Base-by-base conservation (phyloP, 2,797 vertebrate species). In the Thamnophis elegans region DNA sequence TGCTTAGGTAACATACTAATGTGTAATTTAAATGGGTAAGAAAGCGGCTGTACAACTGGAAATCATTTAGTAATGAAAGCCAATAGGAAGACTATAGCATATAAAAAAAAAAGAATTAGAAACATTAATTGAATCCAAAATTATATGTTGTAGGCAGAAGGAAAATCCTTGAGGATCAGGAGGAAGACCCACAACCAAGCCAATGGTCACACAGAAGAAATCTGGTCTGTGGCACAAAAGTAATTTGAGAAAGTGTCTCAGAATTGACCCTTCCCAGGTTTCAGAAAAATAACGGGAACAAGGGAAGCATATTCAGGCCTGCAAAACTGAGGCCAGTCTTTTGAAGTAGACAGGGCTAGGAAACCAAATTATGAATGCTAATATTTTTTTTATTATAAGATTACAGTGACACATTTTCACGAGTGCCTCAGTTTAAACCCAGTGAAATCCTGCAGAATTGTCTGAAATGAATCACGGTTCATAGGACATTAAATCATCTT, bases 1-100 rank as follows among this genome's bases (percentile, higher is more conserved):
- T 98, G 98, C 95, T 95, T 96, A 98, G 98, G 98, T 99, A 92
- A 47, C 9, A 62, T 16, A 60, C 11, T 26, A 58, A 18, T 5
- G 26, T 32, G 8, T 10, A 8, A 59, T 91, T 91, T 91, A 60
- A 53, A 62, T 25, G 51, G 28, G 9, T 62, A 18, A 91, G 28
- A 18, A 32, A 91, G 26, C 3, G 4, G 20, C 73, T 82, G 20
- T 47, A 47, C 9, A 82, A 82, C 20, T 82, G 36, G 73, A 47
- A 82, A 47, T 42, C 18, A 78, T 78, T 78, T 42, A 42, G 20
- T 82, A 82, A 82, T 82, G 3, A 82, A 82, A 82, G 9, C n/a
- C 7, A 62, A 14, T 22, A 12, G 58, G 58, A 25, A 8, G 18
- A 28, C 10, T 53, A 73, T 20, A 58, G 82, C 4, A 36, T 16